Base-by-base conservation (phyloP, 2,113 vertebrate genomes). In the Gnathonemus echidnorhynchus region DNA sequence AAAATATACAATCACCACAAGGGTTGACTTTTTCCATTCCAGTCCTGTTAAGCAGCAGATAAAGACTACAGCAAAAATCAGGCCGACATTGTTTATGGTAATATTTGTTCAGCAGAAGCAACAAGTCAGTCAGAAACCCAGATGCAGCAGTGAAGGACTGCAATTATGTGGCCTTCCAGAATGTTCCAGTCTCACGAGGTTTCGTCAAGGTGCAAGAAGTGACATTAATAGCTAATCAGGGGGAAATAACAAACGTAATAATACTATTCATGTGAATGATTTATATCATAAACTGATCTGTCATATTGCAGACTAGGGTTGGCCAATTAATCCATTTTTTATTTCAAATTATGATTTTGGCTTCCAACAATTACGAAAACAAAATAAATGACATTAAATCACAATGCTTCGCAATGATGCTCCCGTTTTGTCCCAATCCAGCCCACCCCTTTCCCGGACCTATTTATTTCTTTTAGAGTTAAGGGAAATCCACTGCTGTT, bases 41-140 rank as follows among this genome's bases (percentile, higher is more conserved):
- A 91, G 85, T 93, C 92, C 90, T 70, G 90, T 93, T 91, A 92
- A 31, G 62, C 62, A 31, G 62, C 62, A 70, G 62, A 27, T 92
- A 91, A 93, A 92, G 90, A 91, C 92, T 48, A 45, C 21, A 52
- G 56, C 92, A 92, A 91, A 93, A 94, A 93, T 92, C 92, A 86
- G 88, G 88, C 86, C 91, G 91, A 94, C 89, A 90, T 92, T 31
- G 62, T 92, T 86, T 46, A 46, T 49, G 21, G 42, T 86, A 21
- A 39, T 48, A 48, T 86, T 86, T 86, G 42, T n/a, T 86, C 21
- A 48, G 83, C 10, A n/a, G 19, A 49, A 24, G 83, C 46, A 48
- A 17, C 39, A 11, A 48, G 62, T 31, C 62, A 70, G n/a, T 10
- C 62, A 49, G 19, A 85, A 85, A n/a, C 42, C 24, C 21, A 85